These are phyloP conservation scores for Galleria mellonella DNA, from an alignment of 1,140 invertebrate species.

Conservation along the genomic window DNA sequence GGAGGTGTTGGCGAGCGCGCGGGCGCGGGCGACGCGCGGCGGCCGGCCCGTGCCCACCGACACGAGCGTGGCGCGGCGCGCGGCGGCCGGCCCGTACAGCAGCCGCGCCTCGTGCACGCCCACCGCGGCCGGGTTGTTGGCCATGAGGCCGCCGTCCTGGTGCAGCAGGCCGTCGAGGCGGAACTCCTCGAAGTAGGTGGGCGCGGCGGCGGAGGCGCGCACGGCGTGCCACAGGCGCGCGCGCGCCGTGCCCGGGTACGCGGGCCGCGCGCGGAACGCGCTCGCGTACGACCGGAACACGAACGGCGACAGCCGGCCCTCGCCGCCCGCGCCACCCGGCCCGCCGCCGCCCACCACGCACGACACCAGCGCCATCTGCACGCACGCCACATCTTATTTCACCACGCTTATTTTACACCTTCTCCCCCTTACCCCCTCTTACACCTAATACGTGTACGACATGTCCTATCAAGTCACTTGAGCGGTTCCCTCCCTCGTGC, in stretches of 20 bases:
- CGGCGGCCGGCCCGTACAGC: conserved; percentile 86
- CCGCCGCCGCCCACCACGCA: conserved; percentile 84
- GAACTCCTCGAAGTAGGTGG: conserved; percentile 94
- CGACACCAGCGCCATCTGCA: conserved; percentile 84
- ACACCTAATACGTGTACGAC: no score
- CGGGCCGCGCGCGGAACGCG: conserved; percentile 82
- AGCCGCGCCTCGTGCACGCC: conserved; percentile 91
- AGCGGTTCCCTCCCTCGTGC: no score
- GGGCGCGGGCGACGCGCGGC: conserved; percentile 35
- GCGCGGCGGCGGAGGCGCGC: conserved; percentile 93
- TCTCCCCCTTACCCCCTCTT: no score
- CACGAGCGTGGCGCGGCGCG: conserved; percentile 86
- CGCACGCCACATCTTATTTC: not conserved
- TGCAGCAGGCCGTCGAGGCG: conserved; percentile 84
- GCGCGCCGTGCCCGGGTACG: conserved; percentile 85
- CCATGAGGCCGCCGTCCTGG: conserved; percentile 90
- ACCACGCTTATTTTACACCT: no score
- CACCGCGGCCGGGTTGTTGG: conserved; percentile 93
- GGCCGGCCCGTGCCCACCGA: conserved; percentile 90
- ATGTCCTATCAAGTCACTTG: no score
- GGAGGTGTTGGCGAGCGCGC: conserved; percentile 69
- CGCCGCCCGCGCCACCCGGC: no score
- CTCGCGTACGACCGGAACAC: conserved; percentile 93
- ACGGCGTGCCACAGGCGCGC: conserved; percentile 91
- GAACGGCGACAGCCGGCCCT: conserved; percentile 88